These are phyloP conservation scores for Bimastos eiseni DNA, from an alignment of 2,888 invertebrate species.

Conservation along the genomic window DNA sequence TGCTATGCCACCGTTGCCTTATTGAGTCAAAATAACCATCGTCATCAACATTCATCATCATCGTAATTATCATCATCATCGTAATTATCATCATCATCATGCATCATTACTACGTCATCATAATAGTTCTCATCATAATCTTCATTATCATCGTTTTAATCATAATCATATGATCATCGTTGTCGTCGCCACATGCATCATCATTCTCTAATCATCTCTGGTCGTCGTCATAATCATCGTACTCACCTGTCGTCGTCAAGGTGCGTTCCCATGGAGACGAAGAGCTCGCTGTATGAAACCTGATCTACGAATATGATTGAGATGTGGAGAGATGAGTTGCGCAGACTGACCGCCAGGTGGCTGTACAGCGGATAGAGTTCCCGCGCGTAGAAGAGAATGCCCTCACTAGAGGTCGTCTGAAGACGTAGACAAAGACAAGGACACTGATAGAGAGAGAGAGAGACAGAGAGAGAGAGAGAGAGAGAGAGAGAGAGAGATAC, in stretches of 20 bases:
- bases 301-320: conserved; percentile 86
- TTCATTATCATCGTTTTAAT: neutral
- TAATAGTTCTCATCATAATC: neutral
- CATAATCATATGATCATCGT: neutral
- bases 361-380: conserved; percentile 83
- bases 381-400: conserved; percentile 87
- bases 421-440: conserved; percentile 41
- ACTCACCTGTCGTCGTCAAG: conserved; percentile 57
- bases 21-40: no score
- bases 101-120: no score
- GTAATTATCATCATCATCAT: conserved; percentile 53
- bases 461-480: neutral
- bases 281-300: conserved; percentile 60
- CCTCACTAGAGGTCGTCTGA: conserved; percentile 86
- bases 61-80: neutral
- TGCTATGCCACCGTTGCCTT: no score
- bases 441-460: neutral
- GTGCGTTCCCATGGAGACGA: conserved; percentile 53
- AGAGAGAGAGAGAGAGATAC: neutral
- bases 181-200: neutral
- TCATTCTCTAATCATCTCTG: no score
- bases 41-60: neutral
- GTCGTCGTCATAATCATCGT: neutral
- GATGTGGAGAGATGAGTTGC: conserved; percentile 79
- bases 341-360: conserved; percentile 80